Percentiles rank a stretch among this genome's conserved stretches.
These are phyloP conservation scores for Antennarius maculatus DNA, from an alignment of 2,797 vertebrate genomes.

Conservation along the genomic window DNA sequence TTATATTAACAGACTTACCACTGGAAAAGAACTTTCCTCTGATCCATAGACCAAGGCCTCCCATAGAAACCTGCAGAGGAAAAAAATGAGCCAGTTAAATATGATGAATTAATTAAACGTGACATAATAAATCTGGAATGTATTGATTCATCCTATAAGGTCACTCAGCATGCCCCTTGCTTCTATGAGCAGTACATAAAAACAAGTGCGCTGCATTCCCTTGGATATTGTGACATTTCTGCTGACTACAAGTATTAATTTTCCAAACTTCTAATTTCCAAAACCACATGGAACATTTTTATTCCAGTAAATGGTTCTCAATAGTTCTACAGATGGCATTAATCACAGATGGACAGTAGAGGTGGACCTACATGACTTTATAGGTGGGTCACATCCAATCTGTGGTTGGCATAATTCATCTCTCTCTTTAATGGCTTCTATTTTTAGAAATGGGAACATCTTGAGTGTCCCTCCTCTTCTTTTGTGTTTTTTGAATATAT, in stretches of 20 bases:
- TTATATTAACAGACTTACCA: constrained; percentile 78
- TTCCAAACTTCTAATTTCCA: not conserved
- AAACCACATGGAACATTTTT: no score
- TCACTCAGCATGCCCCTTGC: not conserved
- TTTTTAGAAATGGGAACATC: constrained; percentile 69
- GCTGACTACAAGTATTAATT: not conserved
- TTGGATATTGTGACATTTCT: not conserved
- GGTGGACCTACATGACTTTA: not conserved
- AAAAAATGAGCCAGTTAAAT: not conserved
- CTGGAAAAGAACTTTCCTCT: constrained; percentile 88
- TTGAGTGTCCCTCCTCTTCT: constrained; percentile 50
- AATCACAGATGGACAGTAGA: not conserved
- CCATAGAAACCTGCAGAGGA: constrained; percentile 86
- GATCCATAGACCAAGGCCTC: constrained; percentile 89
- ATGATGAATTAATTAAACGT: not conserved
- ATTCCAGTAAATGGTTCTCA: not conserved
- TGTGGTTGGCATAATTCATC: constrained; percentile 47
- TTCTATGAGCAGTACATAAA: not conserved
- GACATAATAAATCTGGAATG: not conserved
- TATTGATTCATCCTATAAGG: not conserved
- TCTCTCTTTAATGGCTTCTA: constrained; percentile 60
- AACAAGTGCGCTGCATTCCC: not conserved
- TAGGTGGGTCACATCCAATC: constrained; percentile 31
- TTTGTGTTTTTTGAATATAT: constrained; percentile 46
- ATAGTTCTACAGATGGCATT: constrained; percentile 2